A percentile compares a stretch with the other conserved stretches of the same genome.
Evolutionary conservation across 1,140 invertebrate genomes (phyloP).

Genomic region (Leptinotarsa texana): DNA sequence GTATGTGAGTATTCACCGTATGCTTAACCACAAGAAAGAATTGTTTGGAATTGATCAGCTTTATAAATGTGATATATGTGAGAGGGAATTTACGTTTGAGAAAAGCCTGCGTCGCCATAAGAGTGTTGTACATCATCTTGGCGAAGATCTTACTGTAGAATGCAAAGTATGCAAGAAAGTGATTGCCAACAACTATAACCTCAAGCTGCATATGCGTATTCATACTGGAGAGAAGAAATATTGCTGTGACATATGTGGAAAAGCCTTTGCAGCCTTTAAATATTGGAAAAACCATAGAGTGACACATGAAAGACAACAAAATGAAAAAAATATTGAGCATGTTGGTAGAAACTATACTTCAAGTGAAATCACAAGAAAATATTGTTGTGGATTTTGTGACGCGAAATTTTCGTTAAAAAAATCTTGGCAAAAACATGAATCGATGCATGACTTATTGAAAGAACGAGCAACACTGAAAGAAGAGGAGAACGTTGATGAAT

Average conservation of each 20-base stretch:
- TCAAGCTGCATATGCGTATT: conserved; percentile 64
- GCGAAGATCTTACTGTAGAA: conserved; percentile 37
- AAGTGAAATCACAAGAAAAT: not conserved
- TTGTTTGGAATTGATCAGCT: conserved; percentile 40
- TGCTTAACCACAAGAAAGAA: conserved; percentile 45
- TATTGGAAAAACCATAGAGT: conserved; percentile 39
- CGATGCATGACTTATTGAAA: not conserved
- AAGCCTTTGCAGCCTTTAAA: conserved; percentile 72
- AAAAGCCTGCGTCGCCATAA: conserved; percentile 43
- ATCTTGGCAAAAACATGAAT: not conserved
- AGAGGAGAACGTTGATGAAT: not conserved
- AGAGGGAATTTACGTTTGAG: conserved; percentile 44
- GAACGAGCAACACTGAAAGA: not conserved
- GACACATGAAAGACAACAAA: conserved; percentile 29
- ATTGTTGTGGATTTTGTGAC: not conserved
- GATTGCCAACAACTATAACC: conserved; percentile 45
- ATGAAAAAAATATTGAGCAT: not conserved
- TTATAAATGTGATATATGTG: conserved; percentile 43
- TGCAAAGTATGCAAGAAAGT: conserved; percentile 46
- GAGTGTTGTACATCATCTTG: conserved; percentile 44
- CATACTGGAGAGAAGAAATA: conserved; percentile 83
- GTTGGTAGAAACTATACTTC: no score
- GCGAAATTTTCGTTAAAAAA: not conserved
- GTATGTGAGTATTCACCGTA: conserved; percentile 53
- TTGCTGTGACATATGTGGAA: conserved; percentile 73